Base-by-base conservation (phyloP, 1,140 invertebrate species). In the Coboldia fuscipes region DNA sequence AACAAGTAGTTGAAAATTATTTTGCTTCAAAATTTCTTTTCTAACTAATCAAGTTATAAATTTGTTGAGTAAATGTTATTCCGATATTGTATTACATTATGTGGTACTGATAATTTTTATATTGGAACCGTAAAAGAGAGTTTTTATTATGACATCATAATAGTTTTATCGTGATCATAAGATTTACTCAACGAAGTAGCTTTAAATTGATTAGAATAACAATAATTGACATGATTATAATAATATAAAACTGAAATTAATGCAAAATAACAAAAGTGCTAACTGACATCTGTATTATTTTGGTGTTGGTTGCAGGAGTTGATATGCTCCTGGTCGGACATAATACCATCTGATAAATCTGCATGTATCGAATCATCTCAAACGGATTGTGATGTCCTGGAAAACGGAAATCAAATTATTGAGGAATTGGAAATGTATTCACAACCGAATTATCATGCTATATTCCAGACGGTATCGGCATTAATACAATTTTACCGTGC, bases 301-400 rank as follows among this genome's bases (percentile, higher is more conserved):
- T 55, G 62, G 61, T 61, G 58, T 61, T 65, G 62, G 63, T 76
- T 77, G 64, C 74, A 80, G 76, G 72, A 68, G 56, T 63, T 61
- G 56, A 63, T 80, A 58, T 77, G 74, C 65, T 68, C 65, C 59
- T 65, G 70, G 58, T 68, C 72, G 49, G 74, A 77, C 60, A 63
- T 74, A 51, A 59, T 72, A 60, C 62, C 55, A 51, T 48, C 42
- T 37, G 37, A 29, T 37, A 45, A 45, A n/a, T 24, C 30, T 35
- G 30, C 12, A 27, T 5, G 4, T 10, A n/a, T 3, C 14, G 24
- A 27, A 4, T 4, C 24, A 27, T n/a, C 24, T n/a, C 12, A 10
- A 14, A 4, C 14, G 24, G 24, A 27, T 14, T 10, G 44, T 59
- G 48, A 45, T 45, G 44, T 24, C 38, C 50, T 31, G 34, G 43